Base-by-base conservation (phyloP, 1,140 invertebrate species). In the Oreohelix idahoensis region DNA sequence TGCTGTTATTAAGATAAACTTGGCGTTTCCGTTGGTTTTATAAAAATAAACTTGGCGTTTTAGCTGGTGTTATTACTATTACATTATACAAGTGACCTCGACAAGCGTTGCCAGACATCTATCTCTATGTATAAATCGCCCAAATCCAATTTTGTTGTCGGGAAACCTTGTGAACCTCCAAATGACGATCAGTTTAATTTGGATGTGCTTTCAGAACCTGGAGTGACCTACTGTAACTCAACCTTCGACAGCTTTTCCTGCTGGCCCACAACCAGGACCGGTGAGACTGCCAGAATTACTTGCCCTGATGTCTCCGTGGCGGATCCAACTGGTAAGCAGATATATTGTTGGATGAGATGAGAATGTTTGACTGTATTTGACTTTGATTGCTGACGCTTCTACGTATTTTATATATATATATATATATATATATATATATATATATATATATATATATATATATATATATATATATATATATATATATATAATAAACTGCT, bases 241-340 rank as follows among this genome's bases (percentile, higher is more conserved):
- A 86, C 86, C 11, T 88, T 87, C 86, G 96, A 97, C 91, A 94
- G 94, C 5, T 89, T 96, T 2, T 92, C 96, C 0, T 97, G 96
- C 89, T 97, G 96, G 96, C 96, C 95, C 0, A 93, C 94, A 0
- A 96, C 96, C 1, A 93, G 92, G 0, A 94, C 94, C 58, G 94
- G 95, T 29, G 94, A 93, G 0, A 85, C 94, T 36, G 95, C 95
- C 0, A 88, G 94, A 0, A 93, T 96, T 79, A 94, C 95, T 2
- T 97, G 96, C 87, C 95, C 97, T 81, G 71, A 74, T 29, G 20
- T 42, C 42, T 74, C 71, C 13, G 26, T 74, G 5, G 36, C 71
- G 13, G 71, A 74, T 29, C 36, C 71, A 5, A 74, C 0, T 2
- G 42, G 71, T 74, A 42, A 74, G 71, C 20, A 29, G 17, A 2